These are phyloP conservation scores for Coleophora flavipennella DNA, from an alignment of 2,888 invertebrate genomes.

Conservation along the genomic window DNA sequence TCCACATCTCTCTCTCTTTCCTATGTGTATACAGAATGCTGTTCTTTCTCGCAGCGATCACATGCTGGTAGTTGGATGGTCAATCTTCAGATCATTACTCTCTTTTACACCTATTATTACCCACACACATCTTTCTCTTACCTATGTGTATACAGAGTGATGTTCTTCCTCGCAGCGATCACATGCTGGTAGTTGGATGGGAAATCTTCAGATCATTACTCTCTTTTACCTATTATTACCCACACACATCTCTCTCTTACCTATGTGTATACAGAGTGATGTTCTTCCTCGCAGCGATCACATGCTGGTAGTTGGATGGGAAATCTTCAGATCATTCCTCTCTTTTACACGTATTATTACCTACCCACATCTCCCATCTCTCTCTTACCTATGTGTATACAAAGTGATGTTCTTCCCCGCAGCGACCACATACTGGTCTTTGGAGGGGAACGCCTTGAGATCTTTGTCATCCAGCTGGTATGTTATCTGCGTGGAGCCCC, in stretches of 20 bases:
- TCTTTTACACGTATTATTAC: no score
- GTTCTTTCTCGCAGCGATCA: constrained; percentile 49
- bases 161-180: constrained; percentile 49
- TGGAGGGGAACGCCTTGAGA: constrained; percentile 20
- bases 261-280: constrained; percentile 61
- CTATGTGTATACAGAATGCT: constrained; percentile 61
- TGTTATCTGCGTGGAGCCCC: constrained; percentile 81
- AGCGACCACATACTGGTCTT: constrained; percentile 45
- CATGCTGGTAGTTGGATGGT: constrained; percentile 38
- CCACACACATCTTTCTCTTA: constrained; percentile 17
- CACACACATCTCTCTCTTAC: constrained; percentile 23
- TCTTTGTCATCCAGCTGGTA: constrained; percentile 51
- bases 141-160: constrained; percentile 63
- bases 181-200: constrained; percentile 39
- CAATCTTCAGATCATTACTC: no score
- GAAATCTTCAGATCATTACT: no score
- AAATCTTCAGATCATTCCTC: no score
- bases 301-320: constrained; percentile 38
- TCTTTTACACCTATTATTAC: no score
- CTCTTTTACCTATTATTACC: no score
- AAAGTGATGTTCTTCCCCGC: constrained; percentile 55
- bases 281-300: constrained; percentile 50
- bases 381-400: constrained; percentile 58
- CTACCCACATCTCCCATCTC: neutral
- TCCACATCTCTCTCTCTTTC: constrained; percentile 22